A percentile compares a stretch with the other conserved stretches of the same genome.
Conservation (phyloP, 2,797 vertebrate species). For the Pangasius sanitwongsei region DNA sequence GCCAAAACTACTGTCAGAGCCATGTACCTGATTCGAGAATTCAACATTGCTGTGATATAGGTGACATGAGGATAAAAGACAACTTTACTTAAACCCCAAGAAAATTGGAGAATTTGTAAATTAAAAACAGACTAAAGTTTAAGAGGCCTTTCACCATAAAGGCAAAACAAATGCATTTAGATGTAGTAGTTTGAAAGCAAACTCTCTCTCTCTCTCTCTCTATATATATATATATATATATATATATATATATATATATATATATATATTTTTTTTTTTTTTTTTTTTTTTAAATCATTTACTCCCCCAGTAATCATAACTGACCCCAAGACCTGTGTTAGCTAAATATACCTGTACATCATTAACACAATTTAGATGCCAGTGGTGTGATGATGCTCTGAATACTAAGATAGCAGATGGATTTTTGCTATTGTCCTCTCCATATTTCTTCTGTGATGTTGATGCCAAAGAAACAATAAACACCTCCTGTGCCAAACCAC, state of each 20-base stretch:
- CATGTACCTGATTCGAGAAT: not conserved
- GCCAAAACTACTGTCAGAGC: not conserved
- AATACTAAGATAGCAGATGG: constrained; percentile 9
- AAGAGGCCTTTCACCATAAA: not conserved
- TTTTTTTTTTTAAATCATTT: not conserved
- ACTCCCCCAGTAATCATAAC: no score
- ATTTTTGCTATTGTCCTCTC: not conserved
- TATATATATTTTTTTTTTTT: not conserved
- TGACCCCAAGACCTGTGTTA: not conserved
- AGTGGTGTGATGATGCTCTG: not conserved
- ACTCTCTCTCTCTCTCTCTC: no score
- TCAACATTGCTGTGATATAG: not conserved
- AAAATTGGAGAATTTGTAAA: not conserved
- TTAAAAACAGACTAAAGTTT: not conserved
- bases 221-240: no score
- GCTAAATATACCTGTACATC: not conserved
- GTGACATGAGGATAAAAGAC: not conserved
- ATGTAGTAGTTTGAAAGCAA: not conserved
- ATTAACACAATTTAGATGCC: not conserved
- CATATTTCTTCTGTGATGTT: constrained; percentile 4
- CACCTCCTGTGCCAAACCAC: constrained; percentile 48
- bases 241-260: no score
- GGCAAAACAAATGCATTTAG: not conserved
- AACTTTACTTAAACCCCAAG: not conserved
- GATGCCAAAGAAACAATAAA: constrained; percentile 22